A percentile compares a stretch with the other conserved stretches of the same genome.
Evolutionary conservation across 2,113 vertebrate genomes (phyloP).

Genomic region (Caloenas nicobarica): DNA sequence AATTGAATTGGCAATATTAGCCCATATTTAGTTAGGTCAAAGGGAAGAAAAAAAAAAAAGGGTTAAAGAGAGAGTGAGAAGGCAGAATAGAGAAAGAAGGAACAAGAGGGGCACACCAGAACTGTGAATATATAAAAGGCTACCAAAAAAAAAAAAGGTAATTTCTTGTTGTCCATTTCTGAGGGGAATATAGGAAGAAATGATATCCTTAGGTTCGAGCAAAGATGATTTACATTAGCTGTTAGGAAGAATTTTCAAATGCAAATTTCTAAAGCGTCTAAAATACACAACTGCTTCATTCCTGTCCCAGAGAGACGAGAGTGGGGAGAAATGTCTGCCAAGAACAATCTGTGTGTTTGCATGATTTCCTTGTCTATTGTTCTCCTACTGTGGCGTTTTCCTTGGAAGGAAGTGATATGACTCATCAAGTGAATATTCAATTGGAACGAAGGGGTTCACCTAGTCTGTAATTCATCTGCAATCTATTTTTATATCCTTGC

Average conservation of each 20-base stretch:
- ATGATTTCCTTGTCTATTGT: background rate
- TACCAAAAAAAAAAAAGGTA: background rate
- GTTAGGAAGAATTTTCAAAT: background rate
- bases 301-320: background rate
- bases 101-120: background rate
- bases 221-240: background rate
- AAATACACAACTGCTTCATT: background rate
- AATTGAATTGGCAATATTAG: background rate
- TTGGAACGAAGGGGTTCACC: background rate
- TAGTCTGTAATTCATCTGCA: background rate
- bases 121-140: background rate
- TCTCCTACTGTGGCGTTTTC: background rate
- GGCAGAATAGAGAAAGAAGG: background rate
- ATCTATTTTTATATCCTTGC: conserved; percentile 15
- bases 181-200: background rate
- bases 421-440: background rate
- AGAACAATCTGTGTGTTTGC: background rate
- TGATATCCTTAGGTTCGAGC: background rate
- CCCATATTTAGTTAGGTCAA: background rate
- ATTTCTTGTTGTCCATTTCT: background rate
- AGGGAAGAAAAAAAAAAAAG: background rate
- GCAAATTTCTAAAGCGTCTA: background rate
- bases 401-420: background rate
- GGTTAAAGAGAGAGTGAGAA: background rate
- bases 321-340: background rate